phyloP scores from a whole-genome alignment of 2,888 invertebrate species.

The Heliconius hortense region DNA sequence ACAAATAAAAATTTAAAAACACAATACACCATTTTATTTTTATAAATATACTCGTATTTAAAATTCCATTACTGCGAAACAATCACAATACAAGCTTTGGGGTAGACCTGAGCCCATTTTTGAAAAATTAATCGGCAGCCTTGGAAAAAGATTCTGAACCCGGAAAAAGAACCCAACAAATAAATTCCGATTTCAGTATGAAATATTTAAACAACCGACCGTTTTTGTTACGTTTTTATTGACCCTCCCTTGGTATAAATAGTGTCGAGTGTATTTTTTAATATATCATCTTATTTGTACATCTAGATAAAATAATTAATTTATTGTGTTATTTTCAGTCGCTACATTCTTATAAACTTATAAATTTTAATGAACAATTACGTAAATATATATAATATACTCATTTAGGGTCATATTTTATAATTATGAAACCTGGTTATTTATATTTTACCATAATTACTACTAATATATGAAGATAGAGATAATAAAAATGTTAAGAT shows the following conservation, averaged over 20 bases:
- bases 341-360: not conserved
- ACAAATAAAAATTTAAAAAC: too few relatives aligned
- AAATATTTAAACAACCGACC: constrained; percentile 8
- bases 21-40: not conserved
- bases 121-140: not conserved
- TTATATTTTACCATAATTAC: too few relatives aligned
- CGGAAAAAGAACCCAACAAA: not conserved
- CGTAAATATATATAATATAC: too few relatives aligned
- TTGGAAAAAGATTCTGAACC: constrained; percentile 1
- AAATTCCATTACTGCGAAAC: not conserved
- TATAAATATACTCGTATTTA: not conserved
- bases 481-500: too few relatives aligned
- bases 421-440: too few relatives aligned
- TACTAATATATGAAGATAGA: too few relatives aligned
- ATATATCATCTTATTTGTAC: not conserved
- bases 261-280: not conserved
- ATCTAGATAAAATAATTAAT: not conserved
- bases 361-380: too few relatives aligned
- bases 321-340: not conserved
- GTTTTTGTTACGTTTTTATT: not conserved
- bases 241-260: not conserved
- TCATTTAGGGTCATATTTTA: too few relatives aligned
- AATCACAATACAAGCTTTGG: not conserved
- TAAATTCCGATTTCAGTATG: not conserved
- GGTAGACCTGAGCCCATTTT: not conserved